Conservation (phyloP, 2,797 vertebrate species). For the Notolabrus celidotus region DNA sequence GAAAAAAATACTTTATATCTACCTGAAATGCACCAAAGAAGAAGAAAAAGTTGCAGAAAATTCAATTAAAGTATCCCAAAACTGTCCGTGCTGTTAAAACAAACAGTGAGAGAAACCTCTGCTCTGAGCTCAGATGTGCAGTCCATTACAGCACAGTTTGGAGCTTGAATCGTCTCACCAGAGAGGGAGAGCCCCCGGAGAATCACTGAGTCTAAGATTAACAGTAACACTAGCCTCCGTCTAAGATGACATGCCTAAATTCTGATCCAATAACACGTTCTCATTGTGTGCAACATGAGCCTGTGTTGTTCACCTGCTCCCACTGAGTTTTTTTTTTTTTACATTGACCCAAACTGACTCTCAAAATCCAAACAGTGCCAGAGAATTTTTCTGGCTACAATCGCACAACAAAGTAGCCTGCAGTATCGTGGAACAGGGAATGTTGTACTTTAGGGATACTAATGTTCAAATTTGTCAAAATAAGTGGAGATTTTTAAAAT, state of each 20-base stretch:
- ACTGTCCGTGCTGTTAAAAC: conserved; percentile 18
- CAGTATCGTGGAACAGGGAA: conserved; percentile 9
- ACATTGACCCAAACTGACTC: conserved; percentile 38
- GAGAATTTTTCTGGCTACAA: conserved; percentile 24
- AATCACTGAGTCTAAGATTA: conserved; percentile 24
- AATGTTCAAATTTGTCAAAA: conserved; percentile 26
- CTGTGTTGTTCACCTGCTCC: conserved; percentile 56
- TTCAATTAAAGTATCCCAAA: background rate
- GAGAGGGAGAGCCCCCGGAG: conserved; percentile 1
- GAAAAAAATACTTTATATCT: background rate
- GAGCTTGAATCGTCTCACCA: background rate
- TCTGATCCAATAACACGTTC: conserved; percentile 38
- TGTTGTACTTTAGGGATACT: conserved; percentile 6
- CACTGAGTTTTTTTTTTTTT: conserved; percentile 40
- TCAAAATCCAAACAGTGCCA: conserved; percentile 25
- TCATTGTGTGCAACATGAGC: conserved; percentile 48
- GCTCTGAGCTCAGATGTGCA: background rate
- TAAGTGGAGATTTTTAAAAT: conserved; percentile 18
- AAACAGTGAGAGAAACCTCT: background rate
- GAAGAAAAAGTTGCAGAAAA: conserved; percentile 1
- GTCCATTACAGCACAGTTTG: background rate
- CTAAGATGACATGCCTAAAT: conserved; percentile 20
- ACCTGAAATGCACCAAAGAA: background rate
- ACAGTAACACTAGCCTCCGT: conserved; percentile 24
- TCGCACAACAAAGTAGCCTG: conserved; percentile 7